A percentile compares a stretch with the other conserved stretches of the same genome.
These are phyloP conservation scores for Anastrepha obliqua DNA, from an alignment of 1,140 invertebrate species.

Conservation along the genomic window DNA sequence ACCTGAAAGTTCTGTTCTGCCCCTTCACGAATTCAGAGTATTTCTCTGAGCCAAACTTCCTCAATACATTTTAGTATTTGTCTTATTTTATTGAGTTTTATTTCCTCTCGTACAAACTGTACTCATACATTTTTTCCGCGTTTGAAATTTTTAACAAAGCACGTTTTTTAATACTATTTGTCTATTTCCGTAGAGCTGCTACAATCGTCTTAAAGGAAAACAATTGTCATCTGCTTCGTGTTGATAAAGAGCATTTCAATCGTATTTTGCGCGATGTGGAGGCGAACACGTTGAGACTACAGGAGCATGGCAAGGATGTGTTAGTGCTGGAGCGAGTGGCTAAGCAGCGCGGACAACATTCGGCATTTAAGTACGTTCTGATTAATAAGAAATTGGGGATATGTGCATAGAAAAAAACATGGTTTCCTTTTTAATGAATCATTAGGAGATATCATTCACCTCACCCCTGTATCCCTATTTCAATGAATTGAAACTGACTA, in stretches of 20 bases:
- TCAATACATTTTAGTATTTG: too few species aligned
- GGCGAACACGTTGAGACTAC: conserved; percentile 90
- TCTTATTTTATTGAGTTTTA: too few species aligned
- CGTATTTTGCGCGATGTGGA: conserved; percentile 89
- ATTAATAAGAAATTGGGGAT: neutral
- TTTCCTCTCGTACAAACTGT: too few species aligned
- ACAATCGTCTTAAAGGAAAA: conserved; percentile 89
- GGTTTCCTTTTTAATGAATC: too few species aligned
- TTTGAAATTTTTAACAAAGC: too few species aligned
- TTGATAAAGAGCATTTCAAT: conserved; percentile 93
- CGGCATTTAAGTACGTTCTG: conserved; percentile 73
- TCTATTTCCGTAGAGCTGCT: conserved; percentile 80
- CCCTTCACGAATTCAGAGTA: too few species aligned
- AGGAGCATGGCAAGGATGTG: conserved; percentile 91
- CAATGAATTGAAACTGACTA: too few species aligned
- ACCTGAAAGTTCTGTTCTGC: too few species aligned
- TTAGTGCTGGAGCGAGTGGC: conserved; percentile 87
- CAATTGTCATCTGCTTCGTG: conserved; percentile 89
- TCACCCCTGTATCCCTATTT: too few species aligned
- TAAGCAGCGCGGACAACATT: conserved; percentile 74
- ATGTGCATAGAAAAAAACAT: neutral
- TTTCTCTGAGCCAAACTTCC: too few species aligned
- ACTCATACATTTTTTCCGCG: too few species aligned
- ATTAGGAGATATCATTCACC: too few species aligned
- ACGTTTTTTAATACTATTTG: neutral